Percentiles rank a stretch among this genome's conserved stretches.
These are phyloP conservation scores for Lasaia peninsularis DNA, from an alignment of 1,140 invertebrate species.

Conservation along the genomic window DNA sequence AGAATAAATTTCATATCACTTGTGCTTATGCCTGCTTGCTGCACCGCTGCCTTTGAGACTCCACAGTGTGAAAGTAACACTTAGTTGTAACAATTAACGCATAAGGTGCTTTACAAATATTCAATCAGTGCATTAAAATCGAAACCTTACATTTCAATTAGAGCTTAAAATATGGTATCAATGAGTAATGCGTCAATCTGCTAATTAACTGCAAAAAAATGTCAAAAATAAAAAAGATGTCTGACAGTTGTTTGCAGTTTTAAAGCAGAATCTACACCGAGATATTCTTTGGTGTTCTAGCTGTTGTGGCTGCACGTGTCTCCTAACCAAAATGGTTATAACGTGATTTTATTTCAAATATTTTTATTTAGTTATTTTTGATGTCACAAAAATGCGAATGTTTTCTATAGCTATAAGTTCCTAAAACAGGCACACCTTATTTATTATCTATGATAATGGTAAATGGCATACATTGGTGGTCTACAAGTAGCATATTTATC, in stretches of 20 bases:
- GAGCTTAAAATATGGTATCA: conserved; percentile 1
- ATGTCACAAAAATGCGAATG: background rate
- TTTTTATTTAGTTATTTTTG: background rate
- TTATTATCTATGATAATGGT: background rate
- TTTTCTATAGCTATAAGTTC: conserved; percentile 1
- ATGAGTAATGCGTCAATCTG: background rate
- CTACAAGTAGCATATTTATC: background rate
- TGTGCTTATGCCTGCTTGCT: no score
- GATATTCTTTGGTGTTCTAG: conserved; percentile 73
- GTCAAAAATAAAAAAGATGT: background rate
- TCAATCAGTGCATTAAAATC: background rate
- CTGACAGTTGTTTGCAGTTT: background rate
- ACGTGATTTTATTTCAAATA: background rate
- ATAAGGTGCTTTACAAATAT: conserved; percentile 8
- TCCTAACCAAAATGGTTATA: conserved; percentile 21
- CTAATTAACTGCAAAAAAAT: background rate
- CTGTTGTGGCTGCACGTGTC: conserved; percentile 48
- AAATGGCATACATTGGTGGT: conserved; percentile 2
- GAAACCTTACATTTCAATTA: background rate
- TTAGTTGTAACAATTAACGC: background rate
- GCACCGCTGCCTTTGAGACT: no score
- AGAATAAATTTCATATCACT: no score
- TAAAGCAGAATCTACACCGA: conserved; percentile 11
- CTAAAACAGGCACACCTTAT: background rate
- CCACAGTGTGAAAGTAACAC: no score